Conservation (phyloP, 1,140 invertebrate genomes). For the Pseudomyrmex sp. region DNA sequence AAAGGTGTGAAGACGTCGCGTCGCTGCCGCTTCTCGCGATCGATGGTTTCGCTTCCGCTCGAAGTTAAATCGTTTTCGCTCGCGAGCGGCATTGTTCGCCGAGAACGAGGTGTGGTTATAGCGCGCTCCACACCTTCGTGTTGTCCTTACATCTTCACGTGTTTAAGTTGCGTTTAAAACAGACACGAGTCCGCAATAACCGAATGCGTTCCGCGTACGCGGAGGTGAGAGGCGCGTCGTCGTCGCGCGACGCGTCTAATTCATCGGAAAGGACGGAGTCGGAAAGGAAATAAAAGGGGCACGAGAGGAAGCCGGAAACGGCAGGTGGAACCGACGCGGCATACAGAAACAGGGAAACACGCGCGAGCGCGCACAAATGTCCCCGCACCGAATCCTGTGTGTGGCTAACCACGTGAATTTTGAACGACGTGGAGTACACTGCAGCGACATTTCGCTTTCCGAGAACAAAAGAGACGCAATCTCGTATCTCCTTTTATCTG, state of each 20-base stretch:
- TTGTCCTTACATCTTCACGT: neutral
- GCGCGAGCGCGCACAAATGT: constrained; percentile 56
- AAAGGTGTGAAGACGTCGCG: neutral
- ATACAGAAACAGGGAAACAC: constrained; percentile 71
- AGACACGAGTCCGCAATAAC: neutral
- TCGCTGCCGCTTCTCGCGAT: neutral
- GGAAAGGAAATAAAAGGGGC: constrained; percentile 60
- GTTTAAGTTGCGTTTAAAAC: neutral
- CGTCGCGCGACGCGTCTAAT: constrained; percentile 6
- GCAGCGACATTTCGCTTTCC: neutral
- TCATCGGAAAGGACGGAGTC: constrained; percentile 8
- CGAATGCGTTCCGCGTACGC: constrained; percentile 20
- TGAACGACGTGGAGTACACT: neutral
- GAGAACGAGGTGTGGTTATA: constrained; percentile 20
- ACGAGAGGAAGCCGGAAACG: constrained; percentile 69
- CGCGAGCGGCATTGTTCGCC: constrained; percentile 19
- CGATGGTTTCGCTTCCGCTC: constrained; percentile 14
- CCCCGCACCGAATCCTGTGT: constrained; percentile 30
- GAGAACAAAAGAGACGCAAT: neutral
- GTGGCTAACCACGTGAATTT: neutral
- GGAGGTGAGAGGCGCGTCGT: neutral
- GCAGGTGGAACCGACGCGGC: constrained; percentile 64
- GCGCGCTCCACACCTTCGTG: neutral
- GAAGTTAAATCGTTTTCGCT: constrained; percentile 13
- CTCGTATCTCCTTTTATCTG: neutral